Evolutionary conservation across 2,113 vertebrate genomes (phyloP).

Genomic region (Zootoca vivipara): DNA sequence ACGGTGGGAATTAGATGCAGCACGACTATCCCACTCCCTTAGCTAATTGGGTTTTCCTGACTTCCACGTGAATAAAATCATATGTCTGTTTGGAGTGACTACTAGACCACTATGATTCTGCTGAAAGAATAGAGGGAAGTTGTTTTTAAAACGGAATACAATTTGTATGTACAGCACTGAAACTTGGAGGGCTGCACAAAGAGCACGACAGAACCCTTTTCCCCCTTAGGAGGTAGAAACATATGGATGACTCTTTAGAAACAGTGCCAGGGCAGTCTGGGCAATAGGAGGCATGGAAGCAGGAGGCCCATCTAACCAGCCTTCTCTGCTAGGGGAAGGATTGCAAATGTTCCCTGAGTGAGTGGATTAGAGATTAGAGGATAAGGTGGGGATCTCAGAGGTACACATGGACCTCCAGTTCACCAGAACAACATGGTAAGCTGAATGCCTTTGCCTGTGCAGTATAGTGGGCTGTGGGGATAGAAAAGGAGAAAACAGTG

Average conservation of each 20-base stretch:
- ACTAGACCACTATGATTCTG: slow-evolving; percentile 35
- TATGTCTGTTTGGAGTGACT: slow-evolving; percentile 27
- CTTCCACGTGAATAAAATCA: slow-evolving; percentile 49
- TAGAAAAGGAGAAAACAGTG: background rate
- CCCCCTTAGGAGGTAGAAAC: background rate
- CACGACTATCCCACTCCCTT: slow-evolving; percentile 36
- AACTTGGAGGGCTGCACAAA: background rate
- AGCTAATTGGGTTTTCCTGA: slow-evolving; percentile 27
- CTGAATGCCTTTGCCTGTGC: background rate
- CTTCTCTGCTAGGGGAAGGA: background rate
- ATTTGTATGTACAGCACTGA: slow-evolving; percentile 25
- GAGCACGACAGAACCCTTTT: background rate
- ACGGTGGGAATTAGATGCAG: slow-evolving; percentile 35
- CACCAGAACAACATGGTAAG: background rate
- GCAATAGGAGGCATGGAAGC: background rate
- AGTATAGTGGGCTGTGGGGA: background rate
- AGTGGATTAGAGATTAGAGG: background rate
- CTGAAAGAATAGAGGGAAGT: background rate
- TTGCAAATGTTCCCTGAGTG: background rate
- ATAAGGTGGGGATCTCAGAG: background rate
- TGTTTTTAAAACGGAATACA: slow-evolving; percentile 34
- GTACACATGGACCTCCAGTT: background rate
- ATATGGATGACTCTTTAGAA: background rate
- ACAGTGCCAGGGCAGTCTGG: background rate
- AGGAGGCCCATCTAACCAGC: background rate